A percentile compares a stretch with the other conserved stretches of the same genome.
These are phyloP conservation scores for Pseudomugil tenellus DNA, from an alignment of 2,797 vertebrate species.

Conservation along the genomic window DNA sequence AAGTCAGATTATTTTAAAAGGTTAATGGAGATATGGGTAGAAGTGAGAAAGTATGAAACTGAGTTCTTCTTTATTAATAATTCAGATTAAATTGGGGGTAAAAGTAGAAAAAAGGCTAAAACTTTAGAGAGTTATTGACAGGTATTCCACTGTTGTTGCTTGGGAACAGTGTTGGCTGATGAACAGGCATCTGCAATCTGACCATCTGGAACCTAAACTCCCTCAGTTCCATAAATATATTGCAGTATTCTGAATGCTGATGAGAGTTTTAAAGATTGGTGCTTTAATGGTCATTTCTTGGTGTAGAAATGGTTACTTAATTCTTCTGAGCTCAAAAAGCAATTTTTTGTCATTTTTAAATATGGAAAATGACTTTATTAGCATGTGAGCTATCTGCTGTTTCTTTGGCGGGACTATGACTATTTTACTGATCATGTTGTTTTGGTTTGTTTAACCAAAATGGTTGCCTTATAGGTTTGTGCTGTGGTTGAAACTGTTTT, in stretches of 20 bases:
- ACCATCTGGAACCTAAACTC: constrained; percentile 5
- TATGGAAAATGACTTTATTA: background rate
- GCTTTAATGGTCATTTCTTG: background rate
- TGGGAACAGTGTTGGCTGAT: background rate
- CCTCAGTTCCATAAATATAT: constrained; percentile 8
- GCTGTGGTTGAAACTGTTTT: background rate
- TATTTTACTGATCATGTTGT: background rate
- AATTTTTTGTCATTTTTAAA: background rate
- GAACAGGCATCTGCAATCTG: constrained; percentile 7
- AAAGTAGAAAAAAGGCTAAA: background rate
- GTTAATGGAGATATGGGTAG: background rate
- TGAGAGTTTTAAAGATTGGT: background rate
- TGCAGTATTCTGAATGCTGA: background rate
- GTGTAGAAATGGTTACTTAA: background rate
- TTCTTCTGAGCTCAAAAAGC: background rate
- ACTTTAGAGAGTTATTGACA: background rate
- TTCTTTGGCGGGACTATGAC: background rate
- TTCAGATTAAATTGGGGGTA: background rate
- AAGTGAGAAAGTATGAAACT: background rate
- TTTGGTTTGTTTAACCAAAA: no score
- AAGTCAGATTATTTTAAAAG: background rate
- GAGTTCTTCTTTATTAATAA: no score
- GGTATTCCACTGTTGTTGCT: no score
- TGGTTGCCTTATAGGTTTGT: no score
- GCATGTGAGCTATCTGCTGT: background rate